Conservation (phyloP, 2,113 vertebrate species). For the Menura novaehollandiae region DNA sequence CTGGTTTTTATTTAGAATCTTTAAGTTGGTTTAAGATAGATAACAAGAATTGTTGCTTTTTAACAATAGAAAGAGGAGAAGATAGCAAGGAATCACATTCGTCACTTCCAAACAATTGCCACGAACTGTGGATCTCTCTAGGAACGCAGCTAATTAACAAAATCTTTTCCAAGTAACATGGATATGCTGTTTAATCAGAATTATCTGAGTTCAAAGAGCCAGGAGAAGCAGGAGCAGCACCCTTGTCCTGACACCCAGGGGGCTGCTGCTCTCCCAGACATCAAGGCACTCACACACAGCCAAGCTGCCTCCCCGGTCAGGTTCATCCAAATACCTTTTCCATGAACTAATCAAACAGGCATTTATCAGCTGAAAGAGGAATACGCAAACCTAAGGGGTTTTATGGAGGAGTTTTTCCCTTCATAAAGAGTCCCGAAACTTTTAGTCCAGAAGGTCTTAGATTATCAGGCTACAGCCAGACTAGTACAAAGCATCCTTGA, state of each 20-base stretch:
- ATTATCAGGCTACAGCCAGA: slow-evolving; percentile 1
- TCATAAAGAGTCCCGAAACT: background rate
- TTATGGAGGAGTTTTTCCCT: background rate
- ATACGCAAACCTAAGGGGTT: background rate
- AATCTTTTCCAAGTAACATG: background rate
- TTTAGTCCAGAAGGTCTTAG: slow-evolving; percentile 2
- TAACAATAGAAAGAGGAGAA: background rate
- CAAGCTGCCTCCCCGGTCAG: background rate
- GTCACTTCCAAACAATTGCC: background rate
- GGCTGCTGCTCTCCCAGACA: background rate
- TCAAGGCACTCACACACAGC: background rate
- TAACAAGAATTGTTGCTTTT: background rate
- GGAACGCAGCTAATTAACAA: background rate
- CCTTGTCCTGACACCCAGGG: background rate
- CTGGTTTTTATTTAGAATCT: background rate
- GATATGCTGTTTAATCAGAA: background rate
- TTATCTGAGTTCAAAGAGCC: background rate
- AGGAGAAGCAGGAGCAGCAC: background rate
- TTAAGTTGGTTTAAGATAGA: background rate
- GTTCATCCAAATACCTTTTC: slow-evolving; percentile 4
- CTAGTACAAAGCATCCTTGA: slow-evolving; percentile 42
- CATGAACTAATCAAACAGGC: background rate
- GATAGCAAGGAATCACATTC: background rate
- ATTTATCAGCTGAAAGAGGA: background rate
- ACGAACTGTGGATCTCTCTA: background rate